Conservation (phyloP, 2,797 vertebrate species). For the Galagoides demidoff region DNA sequence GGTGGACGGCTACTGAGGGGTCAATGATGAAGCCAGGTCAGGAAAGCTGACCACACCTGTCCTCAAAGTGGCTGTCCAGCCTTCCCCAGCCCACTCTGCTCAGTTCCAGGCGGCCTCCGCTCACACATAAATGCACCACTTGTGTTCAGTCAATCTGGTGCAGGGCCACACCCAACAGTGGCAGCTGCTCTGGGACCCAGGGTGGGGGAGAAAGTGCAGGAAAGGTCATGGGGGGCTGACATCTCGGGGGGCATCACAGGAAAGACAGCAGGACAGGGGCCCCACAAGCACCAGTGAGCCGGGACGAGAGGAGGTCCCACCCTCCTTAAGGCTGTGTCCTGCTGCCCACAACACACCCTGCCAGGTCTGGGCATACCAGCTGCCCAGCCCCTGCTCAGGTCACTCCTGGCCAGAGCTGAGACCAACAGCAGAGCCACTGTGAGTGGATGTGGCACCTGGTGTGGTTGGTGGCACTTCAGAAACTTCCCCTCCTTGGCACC, state of each 20-base stretch:
- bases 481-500: no score
- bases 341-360: no score
- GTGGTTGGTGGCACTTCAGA: not conserved
- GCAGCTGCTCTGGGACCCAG: not conserved
- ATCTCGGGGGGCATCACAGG: no score
- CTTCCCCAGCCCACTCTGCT: not conserved
- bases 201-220: no score
- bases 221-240: no score
- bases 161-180: not conserved
- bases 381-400: not conserved
- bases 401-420: not conserved
- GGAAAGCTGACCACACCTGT: fast-evolving
- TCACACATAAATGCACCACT: fast-evolving
- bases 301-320: not conserved
- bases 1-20: not conserved
- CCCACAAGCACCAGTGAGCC: not conserved
- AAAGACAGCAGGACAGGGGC: not conserved
- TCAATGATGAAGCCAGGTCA: not conserved
- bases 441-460: not conserved
- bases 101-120: not conserved
- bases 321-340: no score
- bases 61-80: fast-evolving
- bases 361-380: not conserved
- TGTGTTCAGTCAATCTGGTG: no score
- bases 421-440: no score